Base-by-base conservation (phyloP, 2,797 vertebrate species). In the Cuniculus paca region DNA sequence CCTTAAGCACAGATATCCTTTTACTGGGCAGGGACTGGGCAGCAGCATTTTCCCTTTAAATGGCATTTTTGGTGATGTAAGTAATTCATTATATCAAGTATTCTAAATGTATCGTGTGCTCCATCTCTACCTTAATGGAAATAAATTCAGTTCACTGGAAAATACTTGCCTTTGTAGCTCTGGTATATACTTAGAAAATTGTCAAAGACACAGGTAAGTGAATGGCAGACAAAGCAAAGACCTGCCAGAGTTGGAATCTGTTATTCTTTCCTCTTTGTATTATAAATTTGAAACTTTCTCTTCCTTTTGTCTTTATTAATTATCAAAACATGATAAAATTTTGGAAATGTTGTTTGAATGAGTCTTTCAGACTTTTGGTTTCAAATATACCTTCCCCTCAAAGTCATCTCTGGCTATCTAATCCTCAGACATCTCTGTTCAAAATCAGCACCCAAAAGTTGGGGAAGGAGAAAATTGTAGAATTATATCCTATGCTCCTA, bases 251-350 rank as follows among this genome's bases (percentile, higher is more conserved):
- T 28, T 65, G 52, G 26, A 5, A 22, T 58, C 36, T 70, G 0
- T 50, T 75, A 26, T 16, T 24, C 13, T 52, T 28, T 78, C 42
- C n/a, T 60, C 4, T 75, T 48, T 63, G 8, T 19, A 4, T 78
- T 45, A 60, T n/a, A 75, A 60, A 90, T 14, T 74, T 58, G 56
- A 90, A 79, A 60, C 50, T 78, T 26, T 86, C 91, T 79, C 52
- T 90, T 95, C 48, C 19, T 58, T 92, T 85, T 28, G 24, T 92
- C 45, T 39, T 77, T 96, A 80, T 85, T 85, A 90, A 94, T 93
- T 42, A 88, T 88, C 16, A 63, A 92, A 96, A 72, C 58, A 34
- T 14, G 61, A 77, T 54, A 12, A 88, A 12, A 0, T 89, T 82
- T 9, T 56, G 36, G 36, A 88, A 91, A 92, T 89, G 28, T 58